Evolutionary conservation across 2,113 vertebrate species (phyloP).

Genomic region (Pterophyllum scalare): DNA sequence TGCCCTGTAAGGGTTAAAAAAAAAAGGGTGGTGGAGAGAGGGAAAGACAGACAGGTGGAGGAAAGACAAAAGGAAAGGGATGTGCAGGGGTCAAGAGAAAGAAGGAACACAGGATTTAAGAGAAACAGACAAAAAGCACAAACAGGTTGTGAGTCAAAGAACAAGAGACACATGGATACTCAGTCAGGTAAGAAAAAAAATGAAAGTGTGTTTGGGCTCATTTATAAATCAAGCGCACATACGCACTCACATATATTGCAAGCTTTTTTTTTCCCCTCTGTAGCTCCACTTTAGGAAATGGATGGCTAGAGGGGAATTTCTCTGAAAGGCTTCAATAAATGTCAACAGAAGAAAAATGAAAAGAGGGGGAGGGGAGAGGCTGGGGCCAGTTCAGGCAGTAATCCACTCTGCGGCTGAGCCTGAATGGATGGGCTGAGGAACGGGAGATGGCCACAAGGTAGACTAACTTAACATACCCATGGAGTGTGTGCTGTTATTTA

Average conservation of each 20-base stretch:
- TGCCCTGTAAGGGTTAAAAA: slow-evolving; percentile 83
- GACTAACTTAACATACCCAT: slow-evolving; percentile 67
- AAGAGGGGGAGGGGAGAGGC: slow-evolving; percentile 47
- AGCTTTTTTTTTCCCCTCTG: slow-evolving; percentile 48
- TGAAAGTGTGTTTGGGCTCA: slow-evolving; percentile 23
- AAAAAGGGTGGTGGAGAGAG: slow-evolving; percentile 4
- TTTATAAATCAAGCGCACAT: slow-evolving; percentile 63
- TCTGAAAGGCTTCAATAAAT: slow-evolving; percentile 82
- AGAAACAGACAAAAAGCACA: slow-evolving; percentile 28
- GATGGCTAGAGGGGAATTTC: slow-evolving; percentile 78
- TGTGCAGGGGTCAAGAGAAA: not conserved
- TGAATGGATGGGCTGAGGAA: slow-evolving; percentile 61
- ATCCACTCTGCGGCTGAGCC: slow-evolving; percentile 66
- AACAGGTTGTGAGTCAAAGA: slow-evolving; percentile 16
- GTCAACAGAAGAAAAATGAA: slow-evolving; percentile 76
- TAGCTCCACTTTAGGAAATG: slow-evolving; percentile 79
- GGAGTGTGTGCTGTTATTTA: slow-evolving; percentile 50
- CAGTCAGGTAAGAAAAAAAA: slow-evolving; percentile 13
- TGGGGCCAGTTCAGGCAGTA: slow-evolving; percentile 68
- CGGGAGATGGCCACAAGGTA: slow-evolving; percentile 47
- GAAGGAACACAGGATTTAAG: slow-evolving; percentile 12
- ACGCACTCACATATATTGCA: slow-evolving; percentile 26
- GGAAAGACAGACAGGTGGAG: no score
- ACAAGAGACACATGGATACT: slow-evolving; percentile 24
- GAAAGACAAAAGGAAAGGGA: not conserved